phyloP scores from a whole-genome alignment of 1,140 invertebrate species.

The Bombyx mandarina region DNA sequence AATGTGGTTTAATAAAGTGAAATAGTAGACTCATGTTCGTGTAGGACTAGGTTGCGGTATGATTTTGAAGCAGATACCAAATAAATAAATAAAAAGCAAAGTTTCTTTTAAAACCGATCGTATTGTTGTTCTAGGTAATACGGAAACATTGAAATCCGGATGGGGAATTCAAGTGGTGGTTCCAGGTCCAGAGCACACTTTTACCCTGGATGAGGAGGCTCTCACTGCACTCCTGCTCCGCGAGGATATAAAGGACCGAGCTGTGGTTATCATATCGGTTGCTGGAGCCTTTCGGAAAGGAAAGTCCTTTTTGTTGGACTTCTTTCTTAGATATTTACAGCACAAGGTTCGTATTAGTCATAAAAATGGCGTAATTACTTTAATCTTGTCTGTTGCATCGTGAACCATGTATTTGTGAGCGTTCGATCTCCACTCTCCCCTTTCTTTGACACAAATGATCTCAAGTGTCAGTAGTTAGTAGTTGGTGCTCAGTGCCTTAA shows the following conservation, averaged over 20 bases:
- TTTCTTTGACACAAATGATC: too few relatives aligned
- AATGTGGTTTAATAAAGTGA: too few relatives aligned
- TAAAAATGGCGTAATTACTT: too few relatives aligned
- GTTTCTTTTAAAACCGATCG: neutral
- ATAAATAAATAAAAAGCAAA: too few relatives aligned
- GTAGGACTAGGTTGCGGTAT: too few relatives aligned
- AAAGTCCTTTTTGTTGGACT: constrained; percentile 93
- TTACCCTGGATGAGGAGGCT: constrained; percentile 91
- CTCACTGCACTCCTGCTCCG: constrained; percentile 85
- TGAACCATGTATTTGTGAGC: too few relatives aligned
- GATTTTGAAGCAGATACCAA: too few relatives aligned
- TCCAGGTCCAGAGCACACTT: constrained; percentile 89
- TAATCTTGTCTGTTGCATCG: too few relatives aligned
- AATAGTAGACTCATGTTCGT: too few relatives aligned
- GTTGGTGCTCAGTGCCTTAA: too few relatives aligned
- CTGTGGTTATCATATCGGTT: constrained; percentile 94
- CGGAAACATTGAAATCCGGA: constrained; percentile 18
- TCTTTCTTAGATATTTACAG: constrained; percentile 92
- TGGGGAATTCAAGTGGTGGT: constrained; percentile 86
- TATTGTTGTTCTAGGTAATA: constrained; percentile 9
- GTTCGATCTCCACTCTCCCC: too few relatives aligned
- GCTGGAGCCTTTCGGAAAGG: constrained; percentile 98
- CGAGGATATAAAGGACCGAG: constrained; percentile 68
- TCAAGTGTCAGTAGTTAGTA: too few relatives aligned
- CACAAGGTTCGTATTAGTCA: constrained; percentile 31